Base-by-base conservation (phyloP, 1,140 invertebrate genomes). In the Archivesica marissinica region DNA sequence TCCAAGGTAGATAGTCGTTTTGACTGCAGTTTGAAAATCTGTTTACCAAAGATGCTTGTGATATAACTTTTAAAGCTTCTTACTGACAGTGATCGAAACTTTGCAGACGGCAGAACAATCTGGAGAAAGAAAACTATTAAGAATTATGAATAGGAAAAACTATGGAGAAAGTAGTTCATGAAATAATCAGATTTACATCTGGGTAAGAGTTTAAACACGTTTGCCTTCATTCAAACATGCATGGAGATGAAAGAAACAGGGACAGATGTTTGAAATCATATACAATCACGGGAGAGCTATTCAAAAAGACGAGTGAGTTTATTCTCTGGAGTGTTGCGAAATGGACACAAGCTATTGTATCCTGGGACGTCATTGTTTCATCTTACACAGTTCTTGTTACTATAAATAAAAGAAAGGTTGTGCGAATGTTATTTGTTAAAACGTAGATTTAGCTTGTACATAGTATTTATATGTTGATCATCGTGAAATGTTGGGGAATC, bases 381-480 rank as follows among this genome's bases (percentile, higher is more conserved):
- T n/a, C 33, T 59, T 30, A 52, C 20, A 52, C 50, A 52, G 4
- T 15, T 7, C 6, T 52, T 6, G 6, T 6, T 52, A 52, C 23
- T 52, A 52, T 52, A 52, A 23, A 52, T 64, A 25, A 64, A 59
- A 59, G 33, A 64, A 33, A 64, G 59, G 59, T 64, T 64, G 59
- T 64, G 59, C 28, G 38, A 52, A 7, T 35, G 59, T 64, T 64
- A 64, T 3, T 64, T 64, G 30, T 64, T 64, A 17, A 64, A 25
- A 64, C 4, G 7, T 64, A 35, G 9, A 33, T 64, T 9, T 35
- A 35, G 3, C 15, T 13, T 64, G 59, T 64, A 64, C 23, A 64
- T 64, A 64, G 30, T 64, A 64, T 64, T 64, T 64, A 64, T 64
- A 64, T 64, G 59, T 64, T 64, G 30, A 35, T 35, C 59, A 64